A percentile compares a stretch with the other conserved stretches of the same genome.
Conservation (phyloP, 2,797 vertebrate species). For the Platyrinchus mystaceus region DNA sequence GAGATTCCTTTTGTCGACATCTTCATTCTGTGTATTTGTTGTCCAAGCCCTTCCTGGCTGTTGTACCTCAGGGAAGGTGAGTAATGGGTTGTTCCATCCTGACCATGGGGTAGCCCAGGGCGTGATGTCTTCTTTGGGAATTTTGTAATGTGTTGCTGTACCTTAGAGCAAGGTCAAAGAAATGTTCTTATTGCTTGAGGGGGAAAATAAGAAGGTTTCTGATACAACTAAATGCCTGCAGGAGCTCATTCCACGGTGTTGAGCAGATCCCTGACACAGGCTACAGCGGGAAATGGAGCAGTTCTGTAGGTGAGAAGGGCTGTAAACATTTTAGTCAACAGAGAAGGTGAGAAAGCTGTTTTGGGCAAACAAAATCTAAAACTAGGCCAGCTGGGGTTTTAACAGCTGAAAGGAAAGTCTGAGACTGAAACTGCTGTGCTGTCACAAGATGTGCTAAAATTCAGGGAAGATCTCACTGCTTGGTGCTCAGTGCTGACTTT, state of each 20-base stretch:
- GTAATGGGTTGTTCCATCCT: neutral
- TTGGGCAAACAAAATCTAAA: neutral
- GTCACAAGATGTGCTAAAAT: neutral
- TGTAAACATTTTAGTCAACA: neutral
- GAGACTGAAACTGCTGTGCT: neutral
- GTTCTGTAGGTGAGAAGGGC: neutral
- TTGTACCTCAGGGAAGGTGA: neutral
- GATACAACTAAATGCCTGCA: neutral
- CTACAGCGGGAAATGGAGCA: neutral
- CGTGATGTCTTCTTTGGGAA: neutral
- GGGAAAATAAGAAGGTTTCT: neutral
- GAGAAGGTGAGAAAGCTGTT: neutral
- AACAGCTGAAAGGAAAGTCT: neutral
- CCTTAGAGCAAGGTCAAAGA: neutral
- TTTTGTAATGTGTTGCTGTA: neutral
- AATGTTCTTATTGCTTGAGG: neutral
- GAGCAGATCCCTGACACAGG: neutral
- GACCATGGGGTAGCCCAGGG: neutral
- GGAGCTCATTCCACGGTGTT: neutral
- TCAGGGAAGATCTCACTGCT: accelerated
- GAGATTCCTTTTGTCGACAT: neutral
- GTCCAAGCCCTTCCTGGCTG: neutral
- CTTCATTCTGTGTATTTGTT: neutral
- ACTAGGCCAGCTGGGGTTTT: slow-evolving; percentile 19
- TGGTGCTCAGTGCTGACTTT: neutral